Percentiles rank a stretch among this genome's conserved stretches.
These are phyloP conservation scores for Anoura caudifer DNA, from an alignment of 2,113 vertebrate species.

Conservation along the genomic window DNA sequence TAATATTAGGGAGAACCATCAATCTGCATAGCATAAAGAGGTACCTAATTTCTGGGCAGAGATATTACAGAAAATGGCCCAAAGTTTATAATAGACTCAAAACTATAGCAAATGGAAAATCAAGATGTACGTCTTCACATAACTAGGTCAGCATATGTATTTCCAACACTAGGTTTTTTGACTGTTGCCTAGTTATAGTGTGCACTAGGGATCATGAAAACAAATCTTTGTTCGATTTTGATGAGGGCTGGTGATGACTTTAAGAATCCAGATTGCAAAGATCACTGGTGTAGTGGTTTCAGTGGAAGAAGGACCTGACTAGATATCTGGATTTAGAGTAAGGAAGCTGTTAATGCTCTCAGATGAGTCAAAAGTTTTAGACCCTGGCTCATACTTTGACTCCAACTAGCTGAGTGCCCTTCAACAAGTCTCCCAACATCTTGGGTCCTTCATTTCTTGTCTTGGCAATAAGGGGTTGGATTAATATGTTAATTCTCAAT, in stretches of 20 bases:
- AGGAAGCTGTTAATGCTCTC: not conserved
- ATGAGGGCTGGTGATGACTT: not conserved
- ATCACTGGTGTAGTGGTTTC: not conserved
- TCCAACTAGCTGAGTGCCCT: not conserved
- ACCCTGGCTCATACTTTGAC: not conserved
- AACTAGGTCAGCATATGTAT: not conserved
- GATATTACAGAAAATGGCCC: not conserved
- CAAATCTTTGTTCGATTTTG: not conserved
- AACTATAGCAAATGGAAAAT: slow-evolving; percentile 25
- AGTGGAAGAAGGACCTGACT: not conserved
- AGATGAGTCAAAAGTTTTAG: not conserved
- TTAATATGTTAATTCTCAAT: not conserved
- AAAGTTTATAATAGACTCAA: not conserved
- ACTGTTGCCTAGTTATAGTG: not conserved
- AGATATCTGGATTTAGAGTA: not conserved
- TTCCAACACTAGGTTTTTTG: not conserved
- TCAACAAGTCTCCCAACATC: not conserved
- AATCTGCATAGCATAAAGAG: not conserved
- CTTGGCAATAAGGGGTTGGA: not conserved
- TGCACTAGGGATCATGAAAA: slow-evolving; percentile 1
- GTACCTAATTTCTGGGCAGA: not conserved
- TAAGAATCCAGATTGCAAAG: not conserved
- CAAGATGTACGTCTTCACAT: slow-evolving; percentile 1
- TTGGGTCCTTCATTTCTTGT: not conserved
- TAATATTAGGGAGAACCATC: not conserved